phyloP scores from a whole-genome alignment of 2,888 invertebrate genomes.

The Archips xylosteana region DNA sequence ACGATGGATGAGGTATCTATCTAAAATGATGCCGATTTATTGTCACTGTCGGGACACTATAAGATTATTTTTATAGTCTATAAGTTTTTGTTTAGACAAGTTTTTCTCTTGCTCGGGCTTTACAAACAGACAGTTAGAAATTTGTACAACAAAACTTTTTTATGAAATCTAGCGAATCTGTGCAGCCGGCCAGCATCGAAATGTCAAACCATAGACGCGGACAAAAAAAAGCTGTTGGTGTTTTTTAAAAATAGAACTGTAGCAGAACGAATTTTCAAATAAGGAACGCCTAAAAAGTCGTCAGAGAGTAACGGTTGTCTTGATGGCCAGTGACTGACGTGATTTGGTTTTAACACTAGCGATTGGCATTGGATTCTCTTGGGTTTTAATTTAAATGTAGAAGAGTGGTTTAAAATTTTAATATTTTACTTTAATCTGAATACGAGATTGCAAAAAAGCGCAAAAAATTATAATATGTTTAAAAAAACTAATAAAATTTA shows the following conservation, averaged over 20 bases:
- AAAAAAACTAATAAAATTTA: no score
- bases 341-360: slow-evolving; percentile 52
- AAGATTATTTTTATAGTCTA: no score
- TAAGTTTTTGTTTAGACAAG: neutral
- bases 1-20: no score
- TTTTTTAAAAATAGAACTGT: slow-evolving; percentile 55
- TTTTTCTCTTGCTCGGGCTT: neutral
- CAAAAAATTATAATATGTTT: no score
- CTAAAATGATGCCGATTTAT: no score
- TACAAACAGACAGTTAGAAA: neutral
- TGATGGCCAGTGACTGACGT: slow-evolving; percentile 54
- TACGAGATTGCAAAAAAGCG: no score
- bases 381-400: neutral
- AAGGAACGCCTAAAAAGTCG: slow-evolving; percentile 62
- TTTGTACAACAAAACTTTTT: slow-evolving; percentile 19
- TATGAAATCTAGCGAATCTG: slow-evolving; percentile 26
- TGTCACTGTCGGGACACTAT: no score
- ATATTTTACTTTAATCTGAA: neutral
- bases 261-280: slow-evolving; percentile 67
- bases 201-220: slow-evolving; percentile 47
- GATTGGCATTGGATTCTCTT: slow-evolving; percentile 43
- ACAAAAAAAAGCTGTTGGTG: slow-evolving; percentile 43
- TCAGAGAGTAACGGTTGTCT: slow-evolving; percentile 61
- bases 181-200: slow-evolving; percentile 33
- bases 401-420: no score